Evolutionary conservation across 1,140 invertebrate species (phyloP).

Genomic region (Drosophila miranda): DNA sequence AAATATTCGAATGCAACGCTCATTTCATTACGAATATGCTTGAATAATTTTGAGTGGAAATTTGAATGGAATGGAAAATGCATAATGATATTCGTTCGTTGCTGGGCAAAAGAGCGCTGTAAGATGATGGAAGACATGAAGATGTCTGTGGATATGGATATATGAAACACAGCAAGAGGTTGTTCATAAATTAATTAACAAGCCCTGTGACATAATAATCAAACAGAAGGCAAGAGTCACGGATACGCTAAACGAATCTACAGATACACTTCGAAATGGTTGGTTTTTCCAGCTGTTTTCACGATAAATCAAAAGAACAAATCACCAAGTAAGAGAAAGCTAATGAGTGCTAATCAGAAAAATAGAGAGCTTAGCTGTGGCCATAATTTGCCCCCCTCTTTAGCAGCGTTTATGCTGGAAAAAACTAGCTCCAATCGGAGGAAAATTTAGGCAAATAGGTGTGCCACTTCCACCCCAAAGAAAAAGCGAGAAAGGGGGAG

Average conservation of each 20-base stretch:
- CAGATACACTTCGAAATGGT: slow-evolving; percentile 5
- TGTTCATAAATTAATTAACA: slow-evolving; percentile 71
- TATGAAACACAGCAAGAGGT: slow-evolving; percentile 24
- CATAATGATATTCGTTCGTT: slow-evolving; percentile 32
- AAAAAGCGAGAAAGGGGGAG: slow-evolving; percentile 1
- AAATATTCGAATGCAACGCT: slow-evolving; percentile 47
- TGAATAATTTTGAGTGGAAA: slow-evolving; percentile 67
- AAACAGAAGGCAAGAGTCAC: slow-evolving; percentile 6
- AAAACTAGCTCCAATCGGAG: slow-evolving; percentile 45
- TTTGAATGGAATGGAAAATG: slow-evolving; percentile 50
- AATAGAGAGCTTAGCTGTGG: slow-evolving; percentile 1
- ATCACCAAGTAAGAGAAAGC: background rate
- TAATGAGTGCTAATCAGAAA: slow-evolving; percentile 16
- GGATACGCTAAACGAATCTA: slow-evolving; percentile 8
- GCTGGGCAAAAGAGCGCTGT: slow-evolving; percentile 21
- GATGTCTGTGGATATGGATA: slow-evolving; percentile 8
- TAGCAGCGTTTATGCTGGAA: slow-evolving; percentile 19
- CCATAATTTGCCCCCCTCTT: slow-evolving; percentile 35
- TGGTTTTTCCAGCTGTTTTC: background rate
- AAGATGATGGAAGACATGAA: slow-evolving; percentile 36
- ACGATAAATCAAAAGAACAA: background rate
- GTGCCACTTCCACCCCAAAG: slow-evolving; percentile 2
- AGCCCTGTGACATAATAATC: slow-evolving; percentile 74
- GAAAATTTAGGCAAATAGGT: slow-evolving; percentile 42
- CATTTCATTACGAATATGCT: slow-evolving; percentile 48